phyloP scores from a whole-genome alignment of 2,888 invertebrate species.

The Oxycera nigricornis region DNA sequence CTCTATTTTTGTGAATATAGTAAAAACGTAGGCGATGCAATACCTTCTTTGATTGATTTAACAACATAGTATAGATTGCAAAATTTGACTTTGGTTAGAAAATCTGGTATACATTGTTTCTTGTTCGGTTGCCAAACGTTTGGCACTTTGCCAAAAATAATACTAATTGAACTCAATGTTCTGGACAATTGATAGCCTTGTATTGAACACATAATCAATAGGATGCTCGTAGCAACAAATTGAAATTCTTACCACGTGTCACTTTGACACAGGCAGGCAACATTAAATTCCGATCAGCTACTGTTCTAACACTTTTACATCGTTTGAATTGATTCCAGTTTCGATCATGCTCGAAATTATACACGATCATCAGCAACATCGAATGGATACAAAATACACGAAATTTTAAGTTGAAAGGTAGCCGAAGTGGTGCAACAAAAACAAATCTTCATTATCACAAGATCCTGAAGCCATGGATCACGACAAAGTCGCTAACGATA shows the following conservation, averaged over 20 bases:
- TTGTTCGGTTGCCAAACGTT: too few species aligned
- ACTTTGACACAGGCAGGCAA: neutral
- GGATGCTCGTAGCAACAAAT: too few species aligned
- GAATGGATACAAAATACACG: neutral
- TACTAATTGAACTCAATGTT: too few species aligned
- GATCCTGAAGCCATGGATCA: constrained; percentile 12
- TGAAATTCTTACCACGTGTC: neutral
- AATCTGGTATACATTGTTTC: too few species aligned
- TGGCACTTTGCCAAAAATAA: too few species aligned
- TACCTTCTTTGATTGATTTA: too few species aligned
- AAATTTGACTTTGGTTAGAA: too few species aligned
- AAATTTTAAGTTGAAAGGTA: neutral
- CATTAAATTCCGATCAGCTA: constrained; percentile 44
- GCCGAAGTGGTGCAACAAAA: neutral
- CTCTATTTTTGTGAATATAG: too few species aligned
- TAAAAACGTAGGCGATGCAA: too few species aligned
- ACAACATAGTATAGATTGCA: too few species aligned
- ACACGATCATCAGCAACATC: constrained; percentile 27
- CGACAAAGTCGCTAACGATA: constrained; percentile 16
- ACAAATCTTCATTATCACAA: constrained; percentile 19
- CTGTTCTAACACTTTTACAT: constrained; percentile 42
- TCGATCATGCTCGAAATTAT: constrained; percentile 45
- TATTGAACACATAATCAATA: too few species aligned
- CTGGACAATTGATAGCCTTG: too few species aligned
- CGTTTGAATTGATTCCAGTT: constrained; percentile 42